These are phyloP conservation scores for Pygmarrhopalites habei DNA, from an alignment of 1,140 invertebrate species.

Conservation along the genomic window DNA sequence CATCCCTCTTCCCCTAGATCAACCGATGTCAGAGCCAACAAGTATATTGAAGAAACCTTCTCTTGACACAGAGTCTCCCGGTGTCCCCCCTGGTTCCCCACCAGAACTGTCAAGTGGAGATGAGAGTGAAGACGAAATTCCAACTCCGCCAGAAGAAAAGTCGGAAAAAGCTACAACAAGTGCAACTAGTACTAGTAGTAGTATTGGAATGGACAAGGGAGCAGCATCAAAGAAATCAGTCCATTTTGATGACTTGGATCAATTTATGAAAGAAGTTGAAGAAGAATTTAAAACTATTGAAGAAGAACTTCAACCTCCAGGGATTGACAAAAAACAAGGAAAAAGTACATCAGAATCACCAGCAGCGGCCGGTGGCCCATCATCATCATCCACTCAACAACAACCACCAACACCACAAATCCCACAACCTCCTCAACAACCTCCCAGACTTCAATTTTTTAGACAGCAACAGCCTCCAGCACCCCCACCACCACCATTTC, in stretches of 20 bases:
- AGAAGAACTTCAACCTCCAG: conserved; percentile 38
- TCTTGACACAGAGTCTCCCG: conserved; percentile 60
- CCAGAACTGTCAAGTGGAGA: conserved; percentile 56
- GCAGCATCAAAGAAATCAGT: conserved; percentile 1
- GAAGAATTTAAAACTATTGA: conserved; percentile 37
- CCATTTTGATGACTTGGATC: conserved; percentile 49
- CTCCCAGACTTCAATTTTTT: conserved; percentile 27
- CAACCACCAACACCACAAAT: conserved; percentile 41
- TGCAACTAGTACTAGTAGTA: conserved; percentile 21
- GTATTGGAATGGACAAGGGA: conserved; percentile 34
- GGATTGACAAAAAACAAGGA: conserved; percentile 17
- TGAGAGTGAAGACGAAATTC: conserved; percentile 41
- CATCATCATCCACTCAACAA: conserved; percentile 1
- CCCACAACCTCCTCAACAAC: conserved; percentile 37
- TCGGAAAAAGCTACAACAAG: conserved; percentile 27
- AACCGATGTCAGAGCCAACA: conserved; percentile 39
- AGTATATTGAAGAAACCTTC: conserved; percentile 59
- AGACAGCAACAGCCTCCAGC: conserved; percentile 54
- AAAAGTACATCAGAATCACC: conserved; percentile 8
- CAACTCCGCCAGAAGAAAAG: conserved; percentile 14
- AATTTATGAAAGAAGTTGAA: conserved; percentile 71
- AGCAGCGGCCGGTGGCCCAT: background rate
- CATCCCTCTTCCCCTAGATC: conserved; percentile 41
- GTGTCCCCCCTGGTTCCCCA: conserved; percentile 77
- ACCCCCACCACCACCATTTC: conserved; percentile 61